phyloP scores from a whole-genome alignment of 2,888 invertebrate species.

The Acleris literana region DNA sequence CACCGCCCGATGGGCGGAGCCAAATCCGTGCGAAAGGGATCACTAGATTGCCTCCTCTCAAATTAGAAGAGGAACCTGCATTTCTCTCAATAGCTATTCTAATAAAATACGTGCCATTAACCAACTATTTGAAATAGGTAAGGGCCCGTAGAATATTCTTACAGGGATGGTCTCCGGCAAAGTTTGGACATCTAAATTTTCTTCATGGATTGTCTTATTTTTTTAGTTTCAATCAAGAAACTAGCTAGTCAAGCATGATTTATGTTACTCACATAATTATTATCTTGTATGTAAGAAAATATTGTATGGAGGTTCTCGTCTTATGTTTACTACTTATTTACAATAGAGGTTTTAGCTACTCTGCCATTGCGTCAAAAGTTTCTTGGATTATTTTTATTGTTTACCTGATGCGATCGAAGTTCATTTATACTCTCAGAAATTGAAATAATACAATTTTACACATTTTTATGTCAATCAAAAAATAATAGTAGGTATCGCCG shows the following conservation, averaged over 20 bases:
- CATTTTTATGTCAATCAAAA: too few relatives aligned
- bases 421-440: too few relatives aligned
- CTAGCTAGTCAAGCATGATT: slow-evolving; percentile 22
- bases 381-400: too few relatives aligned
- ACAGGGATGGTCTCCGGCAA: slow-evolving; percentile 66
- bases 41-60: slow-evolving; percentile 78
- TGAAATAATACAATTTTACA: too few relatives aligned
- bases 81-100: slow-evolving; percentile 74
- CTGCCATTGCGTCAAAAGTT: too few relatives aligned
- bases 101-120: slow-evolving; percentile 82
- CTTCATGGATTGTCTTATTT: slow-evolving; percentile 38
- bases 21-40: slow-evolving; percentile 80
- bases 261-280: slow-evolving; percentile 9
- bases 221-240: too few relatives aligned
- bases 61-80: slow-evolving; percentile 77
- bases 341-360: too few relatives aligned
- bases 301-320: too few relatives aligned
- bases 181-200: slow-evolving; percentile 56
- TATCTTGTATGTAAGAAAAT: too few relatives aligned
- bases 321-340: too few relatives aligned
- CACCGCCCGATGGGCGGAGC: slow-evolving; percentile 79
- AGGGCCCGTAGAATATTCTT: slow-evolving; percentile 69
- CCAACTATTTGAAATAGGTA: slow-evolving; percentile 82
- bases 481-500: too few relatives aligned
- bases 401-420: too few relatives aligned